Conservation (phyloP, 2,113 vertebrate species). For the Herpailurus yagouaroundi region DNA sequence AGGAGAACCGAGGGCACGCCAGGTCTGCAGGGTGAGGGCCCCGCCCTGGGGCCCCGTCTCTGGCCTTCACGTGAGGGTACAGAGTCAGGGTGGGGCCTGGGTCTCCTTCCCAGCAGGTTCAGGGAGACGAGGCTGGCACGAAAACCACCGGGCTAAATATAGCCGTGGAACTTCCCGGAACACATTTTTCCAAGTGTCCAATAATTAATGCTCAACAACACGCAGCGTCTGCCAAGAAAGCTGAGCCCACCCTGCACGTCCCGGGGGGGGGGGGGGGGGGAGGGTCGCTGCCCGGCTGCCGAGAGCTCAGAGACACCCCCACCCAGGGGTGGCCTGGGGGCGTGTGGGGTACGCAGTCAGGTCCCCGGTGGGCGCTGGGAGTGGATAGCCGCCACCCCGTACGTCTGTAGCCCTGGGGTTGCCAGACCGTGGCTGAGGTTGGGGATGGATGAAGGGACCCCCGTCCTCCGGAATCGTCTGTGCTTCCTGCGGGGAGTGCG, state of each 20-base stretch:
- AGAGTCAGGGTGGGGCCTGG: not conserved
- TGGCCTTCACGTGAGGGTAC: not conserved
- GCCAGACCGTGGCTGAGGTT: not conserved
- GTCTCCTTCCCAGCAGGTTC: not conserved
- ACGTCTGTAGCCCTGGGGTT: not conserved
- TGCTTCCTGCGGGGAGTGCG: no score
- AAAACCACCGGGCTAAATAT: slow-evolving; percentile 74
- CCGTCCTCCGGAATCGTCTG: not conserved
- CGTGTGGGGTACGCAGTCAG: not conserved
- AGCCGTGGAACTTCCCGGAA: slow-evolving; percentile 76
- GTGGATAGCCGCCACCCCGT: rapidly evolving
- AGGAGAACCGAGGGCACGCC: not conserved
- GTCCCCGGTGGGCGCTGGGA: not conserved
- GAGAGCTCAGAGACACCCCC: not conserved
- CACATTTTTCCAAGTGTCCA: slow-evolving; percentile 61
- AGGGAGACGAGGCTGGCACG: slow-evolving; percentile 8
- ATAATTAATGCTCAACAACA: slow-evolving; percentile 46
- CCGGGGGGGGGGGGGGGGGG: not conserved
- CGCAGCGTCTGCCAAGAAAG: not conserved
- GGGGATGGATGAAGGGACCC: no score
- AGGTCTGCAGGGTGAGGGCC: not conserved
- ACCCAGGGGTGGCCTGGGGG: not conserved
- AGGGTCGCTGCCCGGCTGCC: rapidly evolving
- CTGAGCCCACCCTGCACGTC: not conserved
- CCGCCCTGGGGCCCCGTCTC: not conserved